These are phyloP conservation scores for Neodontobutis hainanensis DNA, from an alignment of 2,113 vertebrate species.

Conservation along the genomic window DNA sequence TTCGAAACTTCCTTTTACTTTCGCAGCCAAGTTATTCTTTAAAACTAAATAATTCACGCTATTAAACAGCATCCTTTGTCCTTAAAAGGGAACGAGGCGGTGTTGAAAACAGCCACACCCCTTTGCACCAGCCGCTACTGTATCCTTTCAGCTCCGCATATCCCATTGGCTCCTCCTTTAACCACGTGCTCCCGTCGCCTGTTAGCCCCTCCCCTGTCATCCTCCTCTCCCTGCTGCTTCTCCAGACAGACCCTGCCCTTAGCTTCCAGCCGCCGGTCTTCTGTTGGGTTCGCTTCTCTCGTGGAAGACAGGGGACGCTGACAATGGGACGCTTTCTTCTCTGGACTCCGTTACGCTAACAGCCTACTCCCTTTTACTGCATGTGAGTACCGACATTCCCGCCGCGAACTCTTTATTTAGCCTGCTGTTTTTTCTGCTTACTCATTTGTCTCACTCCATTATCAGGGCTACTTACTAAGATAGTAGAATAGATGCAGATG, in stretches of 20 bases:
- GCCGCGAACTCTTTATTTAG: constrained; percentile 14
- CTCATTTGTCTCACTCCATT: constrained; percentile 38
- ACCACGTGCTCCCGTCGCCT: constrained; percentile 50
- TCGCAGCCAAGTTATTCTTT: constrained; percentile 7
- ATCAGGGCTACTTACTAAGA: constrained; percentile 28
- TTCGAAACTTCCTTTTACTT: background rate
- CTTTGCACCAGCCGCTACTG: constrained; percentile 69
- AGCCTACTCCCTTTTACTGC: constrained; percentile 46
- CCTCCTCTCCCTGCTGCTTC: constrained; percentile 44
- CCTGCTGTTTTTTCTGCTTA: constrained; percentile 36
- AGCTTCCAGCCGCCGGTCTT: constrained; percentile 56
- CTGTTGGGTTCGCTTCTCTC: constrained; percentile 40
- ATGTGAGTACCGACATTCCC: constrained; percentile 72
- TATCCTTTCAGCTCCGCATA: constrained; percentile 35
- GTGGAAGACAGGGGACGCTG: constrained; percentile 43
- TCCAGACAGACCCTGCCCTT: constrained; percentile 71
- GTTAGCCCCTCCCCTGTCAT: constrained; percentile 39
- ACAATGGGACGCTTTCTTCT: constrained; percentile 60
- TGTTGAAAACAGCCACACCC: constrained; percentile 50
- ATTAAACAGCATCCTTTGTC: constrained; percentile 56
- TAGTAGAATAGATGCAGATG: constrained; percentile 42
- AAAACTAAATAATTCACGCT: constrained; percentile 10
- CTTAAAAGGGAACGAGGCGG: constrained; percentile 62
- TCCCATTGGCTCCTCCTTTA: constrained; percentile 66
- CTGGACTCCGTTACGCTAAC: constrained; percentile 61